Percentiles rank a stretch among this genome's conserved stretches.
These are phyloP conservation scores for Prionailurus viverrinus DNA, from an alignment of 2,113 vertebrate species.

Conservation along the genomic window DNA sequence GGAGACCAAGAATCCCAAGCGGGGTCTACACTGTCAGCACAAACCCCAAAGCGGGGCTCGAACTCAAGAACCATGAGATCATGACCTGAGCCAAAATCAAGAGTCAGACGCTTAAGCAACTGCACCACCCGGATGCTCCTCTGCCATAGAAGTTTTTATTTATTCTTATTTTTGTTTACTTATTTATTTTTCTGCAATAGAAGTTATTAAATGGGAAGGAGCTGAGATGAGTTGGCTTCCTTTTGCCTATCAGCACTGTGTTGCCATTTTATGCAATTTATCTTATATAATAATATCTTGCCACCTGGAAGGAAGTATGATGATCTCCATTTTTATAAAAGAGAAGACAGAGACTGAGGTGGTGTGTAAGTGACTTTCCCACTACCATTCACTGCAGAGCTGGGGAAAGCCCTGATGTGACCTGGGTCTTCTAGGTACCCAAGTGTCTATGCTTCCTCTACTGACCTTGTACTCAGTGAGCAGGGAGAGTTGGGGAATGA, in stretches of 20 bases:
- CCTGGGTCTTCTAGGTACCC: background rate
- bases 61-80: too few relatives aligned
- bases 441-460: background rate
- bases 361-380: background rate
- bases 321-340: background rate
- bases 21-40: too few relatives aligned
- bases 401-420: background rate
- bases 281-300: background rate
- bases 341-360: background rate
- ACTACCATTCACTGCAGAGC: background rate
- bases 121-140: too few relatives aligned
- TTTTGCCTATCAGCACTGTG: background rate
- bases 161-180: too few relatives aligned
- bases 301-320: background rate
- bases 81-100: too few relatives aligned
- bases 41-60: too few relatives aligned
- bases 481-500: background rate
- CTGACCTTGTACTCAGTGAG: background rate
- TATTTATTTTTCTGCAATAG: too few relatives aligned
- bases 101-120: too few relatives aligned
- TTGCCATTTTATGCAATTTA: background rate
- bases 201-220: background rate
- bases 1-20: too few relatives aligned
- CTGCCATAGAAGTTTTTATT: too few relatives aligned
- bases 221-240: background rate